Evolutionary conservation across 2,797 vertebrate species (phyloP).

Genomic region (Otolemur crassicaudatus): DNA sequence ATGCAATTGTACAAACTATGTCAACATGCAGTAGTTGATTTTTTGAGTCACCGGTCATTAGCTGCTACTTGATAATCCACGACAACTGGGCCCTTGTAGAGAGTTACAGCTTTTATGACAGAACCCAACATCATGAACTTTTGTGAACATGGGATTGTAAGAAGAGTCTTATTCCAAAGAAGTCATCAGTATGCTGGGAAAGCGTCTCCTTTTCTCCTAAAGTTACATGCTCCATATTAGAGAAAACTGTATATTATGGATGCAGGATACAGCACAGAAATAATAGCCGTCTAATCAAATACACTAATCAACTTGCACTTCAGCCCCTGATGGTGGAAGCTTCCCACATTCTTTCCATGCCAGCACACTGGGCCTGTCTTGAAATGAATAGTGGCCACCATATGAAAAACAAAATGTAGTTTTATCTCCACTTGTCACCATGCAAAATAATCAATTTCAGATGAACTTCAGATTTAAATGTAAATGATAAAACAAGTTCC

Average conservation of each 20-base stretch:
- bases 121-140: neutral
- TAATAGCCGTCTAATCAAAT: neutral
- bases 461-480: neutral
- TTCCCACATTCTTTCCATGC: neutral
- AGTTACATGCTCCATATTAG: neutral
- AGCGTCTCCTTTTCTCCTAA: slow-evolving; percentile 3
- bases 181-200: neutral
- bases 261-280: neutral
- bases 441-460: neutral
- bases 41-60: neutral
- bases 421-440: neutral
- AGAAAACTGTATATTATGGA: neutral
- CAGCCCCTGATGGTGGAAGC: neutral
- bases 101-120: neutral
- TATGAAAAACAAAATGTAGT: neutral
- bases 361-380: neutral
- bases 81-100: neutral
- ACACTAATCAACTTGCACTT: neutral
- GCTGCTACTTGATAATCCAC: neutral
- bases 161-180: neutral
- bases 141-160: neutral
- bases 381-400: neutral
- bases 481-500: slow-evolving; percentile 4
- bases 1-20: neutral
- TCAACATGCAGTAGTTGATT: neutral